phyloP scores from a whole-genome alignment of 2,797 vertebrate species.

The Malacoraja senta region DNA sequence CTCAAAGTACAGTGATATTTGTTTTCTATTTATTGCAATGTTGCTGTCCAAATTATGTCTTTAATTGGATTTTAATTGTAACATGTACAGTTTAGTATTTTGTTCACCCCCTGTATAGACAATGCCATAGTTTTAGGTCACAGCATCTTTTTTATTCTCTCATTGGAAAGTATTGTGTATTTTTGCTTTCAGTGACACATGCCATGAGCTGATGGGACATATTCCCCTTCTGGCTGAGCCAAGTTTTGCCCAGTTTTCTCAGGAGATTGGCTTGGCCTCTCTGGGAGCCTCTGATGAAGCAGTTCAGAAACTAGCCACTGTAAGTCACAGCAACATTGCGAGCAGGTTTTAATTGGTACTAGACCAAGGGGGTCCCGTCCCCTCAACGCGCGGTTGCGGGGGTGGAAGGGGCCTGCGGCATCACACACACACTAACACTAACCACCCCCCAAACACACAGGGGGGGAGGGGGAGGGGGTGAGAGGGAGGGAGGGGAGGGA shows the following conservation, averaged over 20 bases:
- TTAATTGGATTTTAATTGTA: neutral
- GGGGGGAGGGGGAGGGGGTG: too few species aligned
- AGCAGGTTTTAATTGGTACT: too few species aligned
- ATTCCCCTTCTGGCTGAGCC: constrained; percentile 86
- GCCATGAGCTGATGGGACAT: constrained; percentile 85
- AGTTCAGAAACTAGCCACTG: constrained; percentile 84
- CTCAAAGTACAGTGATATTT: neutral
- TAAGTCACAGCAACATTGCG: constrained; percentile 50
- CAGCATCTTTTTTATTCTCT: neutral
- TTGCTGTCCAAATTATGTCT: neutral
- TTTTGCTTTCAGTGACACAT: constrained; percentile 72
- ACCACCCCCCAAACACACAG: too few species aligned
- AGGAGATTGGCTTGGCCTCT: constrained; percentile 87
- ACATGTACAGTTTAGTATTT: neutral
- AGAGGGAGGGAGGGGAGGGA: too few species aligned
- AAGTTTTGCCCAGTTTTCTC: constrained; percentile 91
- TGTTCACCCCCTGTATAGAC: neutral
- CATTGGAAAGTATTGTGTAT: constrained; percentile 10
- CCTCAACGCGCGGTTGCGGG: too few species aligned
- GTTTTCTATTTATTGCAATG: neutral
- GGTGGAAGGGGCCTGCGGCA: too few species aligned
- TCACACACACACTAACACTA: too few species aligned
- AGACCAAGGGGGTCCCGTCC: too few species aligned
- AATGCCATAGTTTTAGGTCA: neutral
- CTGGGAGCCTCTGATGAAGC: constrained; percentile 86